Base-by-base conservation (phyloP, 2,797 vertebrate species). In the Tinamus major region DNA sequence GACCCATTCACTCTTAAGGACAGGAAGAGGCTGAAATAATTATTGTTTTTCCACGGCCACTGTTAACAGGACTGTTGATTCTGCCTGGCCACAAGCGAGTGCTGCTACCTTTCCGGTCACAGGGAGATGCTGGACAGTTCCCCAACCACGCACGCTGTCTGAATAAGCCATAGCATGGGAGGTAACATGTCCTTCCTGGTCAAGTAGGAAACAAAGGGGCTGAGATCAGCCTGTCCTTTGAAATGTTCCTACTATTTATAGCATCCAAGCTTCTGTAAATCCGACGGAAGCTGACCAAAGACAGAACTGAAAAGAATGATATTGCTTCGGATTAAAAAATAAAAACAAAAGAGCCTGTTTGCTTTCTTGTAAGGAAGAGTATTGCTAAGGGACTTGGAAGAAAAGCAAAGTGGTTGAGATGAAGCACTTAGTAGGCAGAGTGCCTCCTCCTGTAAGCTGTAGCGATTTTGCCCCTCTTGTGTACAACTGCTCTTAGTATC, bases 391-490 rank as follows among this genome's bases (percentile, higher is more conserved):
- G 19, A n/a, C 48, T 90, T 53, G 9, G 21, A 21, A 46, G 44
- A 75, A 62, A 6, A 0, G 1, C 2, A 3, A 56, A 19, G 4
- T 23, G 86, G 87, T 64, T 56, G 48, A 2, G 5, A 33, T 51
- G 44, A 58, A 46, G 3, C 1, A 2, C 1, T 1, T 2, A 48
- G 42, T 37, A 74, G 80, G 31, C 8, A 11, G 56, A 61, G 6
- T n/a, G 12, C 21, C n/a, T 82, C 4, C 1, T 56, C 78, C 62
- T 61, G 35, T 42, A 85, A 78, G 3, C 9, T 48, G 2, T n/a
- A 76, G 49, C 31, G 14, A 33, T 67, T 84, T 59, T 81, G 21
- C 51, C 41, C 18, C 23, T 76, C 71, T 79, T 39, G 90, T 61
- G 55, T 12, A 56, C 6, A 9, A 20, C n/a, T 81, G 12, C 61